A percentile compares a stretch with the other conserved stretches of the same genome.
phyloP scores from a whole-genome alignment of 2,113 vertebrate genomes.

The Podocnemis expansa region DNA sequence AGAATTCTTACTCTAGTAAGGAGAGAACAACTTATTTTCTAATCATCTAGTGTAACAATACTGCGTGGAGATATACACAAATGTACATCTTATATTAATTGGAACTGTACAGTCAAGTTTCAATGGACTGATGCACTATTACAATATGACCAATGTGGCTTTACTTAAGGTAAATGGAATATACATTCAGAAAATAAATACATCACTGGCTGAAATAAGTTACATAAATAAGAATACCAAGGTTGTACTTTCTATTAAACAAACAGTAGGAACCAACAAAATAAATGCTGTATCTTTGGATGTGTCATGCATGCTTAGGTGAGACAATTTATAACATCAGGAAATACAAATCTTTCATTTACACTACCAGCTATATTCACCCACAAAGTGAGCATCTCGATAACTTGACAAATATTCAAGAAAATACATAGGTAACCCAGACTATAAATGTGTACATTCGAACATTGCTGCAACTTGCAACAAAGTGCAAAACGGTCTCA shows the following conservation, averaged over 20 bases:
- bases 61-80: neutral
- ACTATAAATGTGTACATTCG: neutral
- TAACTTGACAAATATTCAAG: neutral
- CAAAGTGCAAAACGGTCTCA: neutral
- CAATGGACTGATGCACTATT: conserved; percentile 9
- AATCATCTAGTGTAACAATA: neutral
- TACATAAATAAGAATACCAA: conserved; percentile 43
- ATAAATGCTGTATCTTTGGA: conserved; percentile 18
- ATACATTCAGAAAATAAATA: conserved; percentile 34
- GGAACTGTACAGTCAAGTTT: conserved; percentile 1
- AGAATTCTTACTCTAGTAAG: neutral
- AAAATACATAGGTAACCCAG: neutral
- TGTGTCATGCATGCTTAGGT: conserved; percentile 44
- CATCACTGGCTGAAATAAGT: conserved; percentile 12
- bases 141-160: conserved; percentile 24
- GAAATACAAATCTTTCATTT: neutral
- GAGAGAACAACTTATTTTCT: neutral
- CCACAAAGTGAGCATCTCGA: neutral
- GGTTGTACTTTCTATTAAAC: neutral
- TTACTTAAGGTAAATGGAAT: conserved; percentile 31
- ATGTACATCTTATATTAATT: conserved; percentile 16
- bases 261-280: neutral
- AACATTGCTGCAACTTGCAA: neutral
- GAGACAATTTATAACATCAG: neutral
- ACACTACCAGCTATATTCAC: neutral